Evolutionary conservation across 2,888 invertebrate species (phyloP), one percentile per base, ranked within the genome.

Genomic region (Sipunculus nudus): DNA sequence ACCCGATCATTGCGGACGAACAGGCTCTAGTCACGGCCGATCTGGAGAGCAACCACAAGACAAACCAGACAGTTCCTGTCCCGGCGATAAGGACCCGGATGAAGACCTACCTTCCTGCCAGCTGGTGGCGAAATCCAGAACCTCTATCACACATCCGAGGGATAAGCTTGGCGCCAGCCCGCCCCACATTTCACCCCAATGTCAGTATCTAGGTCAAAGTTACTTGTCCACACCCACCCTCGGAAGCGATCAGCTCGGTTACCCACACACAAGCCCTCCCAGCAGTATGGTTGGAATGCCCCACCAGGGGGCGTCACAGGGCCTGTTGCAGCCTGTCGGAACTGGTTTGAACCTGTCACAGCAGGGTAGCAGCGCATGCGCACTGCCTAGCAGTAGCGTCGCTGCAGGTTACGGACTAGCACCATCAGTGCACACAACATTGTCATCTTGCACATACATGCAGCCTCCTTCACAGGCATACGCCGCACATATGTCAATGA

Each of bases 211-310:
- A 39, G 57, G 66, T 4, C 67, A 67, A 41, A 63, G 65, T 31
- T 65, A 68, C 41, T 65, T 52, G 40, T 49, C 63, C 47, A 13
- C 39, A 23, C 65, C 71, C 3, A 72, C 75, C 56, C 72, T 73
- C 65, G 72, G 68, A 1, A 65, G 63, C 26, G 74, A 75, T 13
- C 76, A 78, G 59, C 64, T 74, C 29, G 78, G 78, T 62, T 79
- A 78, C 58, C 75, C 78, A 3, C 79, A 78, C 58, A 78, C 78
- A 57, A 68, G 76, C 16, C 63, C 75, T 21, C 63, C 73, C 28
- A 63, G 75, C 57, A 57, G 74, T 52, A 61, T 64, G 43, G 68
- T 68, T 8, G 39, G 23, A 5, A 56, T 56, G 56, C 38, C 21
- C 29, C 40, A n/a, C 25, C 10, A 21, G 23, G 29, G 23, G 16